Conservation (phyloP, 1,140 invertebrate species). For the Cotesia glomerata region DNA sequence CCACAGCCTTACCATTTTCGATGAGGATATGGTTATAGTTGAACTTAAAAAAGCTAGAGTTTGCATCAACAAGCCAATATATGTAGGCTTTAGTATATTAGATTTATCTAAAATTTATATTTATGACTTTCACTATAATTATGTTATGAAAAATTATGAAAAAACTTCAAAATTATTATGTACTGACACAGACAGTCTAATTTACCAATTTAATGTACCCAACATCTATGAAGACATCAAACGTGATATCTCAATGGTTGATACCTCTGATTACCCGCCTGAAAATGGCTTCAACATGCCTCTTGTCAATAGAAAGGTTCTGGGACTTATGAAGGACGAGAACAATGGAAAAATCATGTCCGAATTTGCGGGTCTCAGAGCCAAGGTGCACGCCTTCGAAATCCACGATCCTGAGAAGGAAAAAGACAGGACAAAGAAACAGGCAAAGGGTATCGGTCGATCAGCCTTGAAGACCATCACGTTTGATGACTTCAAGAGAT, state of each 20-base stretch:
- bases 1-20: too few species aligned
- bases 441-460: conserved; percentile 29
- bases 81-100: not conserved
- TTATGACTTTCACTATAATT: conserved; percentile 18
- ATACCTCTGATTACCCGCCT: not conserved
- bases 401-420: too few species aligned
- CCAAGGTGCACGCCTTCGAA: too few species aligned
- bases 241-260: not conserved
- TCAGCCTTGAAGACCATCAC: conserved; percentile 7
- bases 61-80: conserved; percentile 6
- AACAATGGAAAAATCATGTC: too few species aligned
- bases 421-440: not conserved
- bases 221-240: not conserved
- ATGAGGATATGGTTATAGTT: too few species aligned
- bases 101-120: conserved; percentile 2
- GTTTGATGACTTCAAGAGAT: conserved; percentile 25
- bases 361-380: too few species aligned
- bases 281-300: too few species aligned
- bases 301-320: too few species aligned
- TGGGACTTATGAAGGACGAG: too few species aligned
- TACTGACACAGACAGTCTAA: too few species aligned
- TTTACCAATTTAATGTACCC: not conserved
- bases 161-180: not conserved
- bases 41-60: not conserved
- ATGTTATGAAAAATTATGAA: not conserved